phyloP scores from a whole-genome alignment of 2,797 vertebrate genomes.

The Lepilemur ruficaudatus region DNA sequence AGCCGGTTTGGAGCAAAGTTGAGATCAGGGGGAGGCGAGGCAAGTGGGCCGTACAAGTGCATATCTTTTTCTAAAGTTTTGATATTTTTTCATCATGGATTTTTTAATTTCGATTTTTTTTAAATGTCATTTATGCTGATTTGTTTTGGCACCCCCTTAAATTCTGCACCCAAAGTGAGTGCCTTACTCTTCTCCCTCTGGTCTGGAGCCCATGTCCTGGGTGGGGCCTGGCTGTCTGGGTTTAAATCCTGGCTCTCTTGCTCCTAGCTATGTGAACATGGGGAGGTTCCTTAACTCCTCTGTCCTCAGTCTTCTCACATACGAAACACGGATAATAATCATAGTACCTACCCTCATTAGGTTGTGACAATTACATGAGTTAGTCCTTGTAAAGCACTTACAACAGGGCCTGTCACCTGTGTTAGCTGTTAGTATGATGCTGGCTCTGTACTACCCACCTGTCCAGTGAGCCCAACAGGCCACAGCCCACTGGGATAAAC shows the following conservation, averaged over 20 bases:
- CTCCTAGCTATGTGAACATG: not conserved
- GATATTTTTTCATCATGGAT: not conserved
- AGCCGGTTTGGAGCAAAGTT: not conserved
- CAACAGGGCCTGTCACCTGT: not conserved
- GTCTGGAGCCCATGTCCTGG: not conserved
- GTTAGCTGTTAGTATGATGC: not conserved
- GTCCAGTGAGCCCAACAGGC: not conserved
- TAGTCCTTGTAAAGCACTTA: not conserved
- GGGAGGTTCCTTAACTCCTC: not conserved
- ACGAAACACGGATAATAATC: not conserved
- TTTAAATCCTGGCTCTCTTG: not conserved
- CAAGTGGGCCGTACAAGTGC: accelerated
- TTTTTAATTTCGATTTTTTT: not conserved
- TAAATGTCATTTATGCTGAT: not conserved
- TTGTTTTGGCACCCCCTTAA: not conserved
- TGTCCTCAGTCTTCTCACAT: not conserved
- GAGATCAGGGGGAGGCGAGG: no score
- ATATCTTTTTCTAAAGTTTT: not conserved
- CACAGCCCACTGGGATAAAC: not conserved
- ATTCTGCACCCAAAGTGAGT: not conserved
- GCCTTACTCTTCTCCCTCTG: not conserved
- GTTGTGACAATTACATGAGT: not conserved
- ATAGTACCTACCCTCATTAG: not conserved
- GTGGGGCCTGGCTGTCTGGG: not conserved
- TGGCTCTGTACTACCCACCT: not conserved